Conservation (phyloP, 1,140 invertebrate genomes). For the Lasioglossum baleicum region DNA sequence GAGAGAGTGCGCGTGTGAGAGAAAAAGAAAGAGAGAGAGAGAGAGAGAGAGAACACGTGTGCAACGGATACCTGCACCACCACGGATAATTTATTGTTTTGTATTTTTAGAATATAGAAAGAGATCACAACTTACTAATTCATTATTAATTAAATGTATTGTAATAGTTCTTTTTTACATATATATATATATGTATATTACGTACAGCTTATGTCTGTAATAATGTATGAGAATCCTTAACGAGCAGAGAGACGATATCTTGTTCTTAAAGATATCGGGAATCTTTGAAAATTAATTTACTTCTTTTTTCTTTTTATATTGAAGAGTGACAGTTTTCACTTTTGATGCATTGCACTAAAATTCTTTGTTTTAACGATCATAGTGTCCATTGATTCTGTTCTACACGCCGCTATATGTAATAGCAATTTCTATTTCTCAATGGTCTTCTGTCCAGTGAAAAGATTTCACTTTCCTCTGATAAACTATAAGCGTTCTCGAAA, state of each 20-base stretch:
- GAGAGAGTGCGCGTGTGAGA: no score
- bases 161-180: conserved; percentile 29
- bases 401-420: conserved; percentile 2
- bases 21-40: no score
- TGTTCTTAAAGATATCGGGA: conserved; percentile 12
- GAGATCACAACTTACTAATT: conserved; percentile 57
- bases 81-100: conserved; percentile 70
- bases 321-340: neutral
- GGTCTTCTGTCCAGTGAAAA: conserved; percentile 22
- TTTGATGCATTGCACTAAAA: conserved; percentile 16
- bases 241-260: conserved; percentile 1
- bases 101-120: conserved; percentile 63
- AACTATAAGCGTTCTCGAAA: conserved; percentile 13
- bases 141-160: conserved; percentile 56
- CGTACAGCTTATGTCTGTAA: conserved; percentile 49
- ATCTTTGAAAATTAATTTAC: neutral
- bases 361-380: conserved; percentile 2
- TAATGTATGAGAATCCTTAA: conserved; percentile 31
- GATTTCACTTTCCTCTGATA: conserved; percentile 24
- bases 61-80: conserved; percentile 29
- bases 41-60: conserved; percentile 44
- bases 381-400: conserved; percentile 28
- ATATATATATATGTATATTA: conserved; percentile 24
- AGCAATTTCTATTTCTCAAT: conserved; percentile 35
- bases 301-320: conserved; percentile 2